Evolutionary conservation across 2,888 invertebrate genomes (phyloP), one percentile per base, ranked within the genome.

Genomic region (Trissonchulus sp.): DNA sequence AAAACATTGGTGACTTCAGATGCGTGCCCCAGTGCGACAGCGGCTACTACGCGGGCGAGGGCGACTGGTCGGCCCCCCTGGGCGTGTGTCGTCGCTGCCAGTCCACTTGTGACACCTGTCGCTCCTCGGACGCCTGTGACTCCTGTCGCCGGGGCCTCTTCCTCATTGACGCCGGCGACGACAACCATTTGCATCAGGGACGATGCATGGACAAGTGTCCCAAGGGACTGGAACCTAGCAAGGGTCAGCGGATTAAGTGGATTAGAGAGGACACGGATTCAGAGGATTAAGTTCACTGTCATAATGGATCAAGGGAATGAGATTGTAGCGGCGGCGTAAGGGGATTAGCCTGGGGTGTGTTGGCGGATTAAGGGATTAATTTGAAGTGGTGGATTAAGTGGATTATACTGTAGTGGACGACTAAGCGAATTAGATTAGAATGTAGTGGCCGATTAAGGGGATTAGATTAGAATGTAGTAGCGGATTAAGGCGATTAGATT

Each of bases 131-230:
- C n/a, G 78, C 79, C 30, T 84, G 84, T 73, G 81, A 81, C 38
- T 80, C 82, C 2, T 83, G 83, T 77, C 80, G 80, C 18, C 81
- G 81, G 3, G 80, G 80, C n/a, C 80, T 78, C 69, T 74, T 83
- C 36, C 79, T 83, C 34, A 80, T 83, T 65, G 82, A 84, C 68
- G 28, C 71, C 36, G 71, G n/a, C 8, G 81, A 81, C 38, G 80
- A 80, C 76, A 80, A 80, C 0, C 74, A 74, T 30, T 79, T 81
- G 72, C 81, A 82, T 73, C 82, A 84, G 69, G 83, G 84, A 35
- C 81, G 81, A 35, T 84, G 84, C 76, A 81, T 83, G 15, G 81
- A 81, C 31, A 71, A 75, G 31, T 84, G 84, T 69, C 84, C 84
- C n/a, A 37, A 34, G 3, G 74, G 71, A 1, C 68, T 73, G n/a